Evolutionary conservation across 2,113 vertebrate species (phyloP), one percentile per base, ranked within the genome.

Genomic region (Myrmophylax atrothorax): DNA sequence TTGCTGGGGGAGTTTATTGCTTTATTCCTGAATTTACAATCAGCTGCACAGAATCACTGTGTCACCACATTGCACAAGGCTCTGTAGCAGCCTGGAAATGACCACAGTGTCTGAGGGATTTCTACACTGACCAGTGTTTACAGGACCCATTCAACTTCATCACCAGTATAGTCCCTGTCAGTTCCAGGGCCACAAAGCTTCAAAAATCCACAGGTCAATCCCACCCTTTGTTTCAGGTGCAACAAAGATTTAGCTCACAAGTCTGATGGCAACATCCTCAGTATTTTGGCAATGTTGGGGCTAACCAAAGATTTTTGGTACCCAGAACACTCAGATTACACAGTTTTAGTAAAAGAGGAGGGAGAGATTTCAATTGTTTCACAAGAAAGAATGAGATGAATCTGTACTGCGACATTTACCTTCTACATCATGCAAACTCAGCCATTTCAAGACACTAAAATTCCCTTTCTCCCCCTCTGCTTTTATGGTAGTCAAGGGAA

Each of bases 401-500:
- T 31, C 38, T 19, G 68, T 40, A 53, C 20, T 37, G 46, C 89
- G 53, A 74, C 23, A 25, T 78, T 67, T 72, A 38, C n/a, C 8
- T 85, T 35, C 53, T 47, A 53, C 8, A 42, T 66, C 16, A 22
- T 28, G 46, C 58, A 90, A 77, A 85, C 16, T 66, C 69, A 85
- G 84, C 28, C 42, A n/a, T 63, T 90, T 76, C 25, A 42, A 87
- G 67, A 69, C 62, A 58, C 8, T 86, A 77, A 81, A 79, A 87
- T 83, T 87, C 73, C n/a, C 26, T 49, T 33, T 28, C 35, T 53
- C 19, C 12, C 4, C 6, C 20, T 84, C 35, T 75, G 26, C 22
- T 56, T 91, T 96, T 83, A 87, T n/a, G 33, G 35, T 50, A 88
- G 49, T 28, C 75, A n/a, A 74, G 74, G 67, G 66, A 92, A 60